These are phyloP conservation scores for Hippolais icterina DNA, from an alignment of 2,113 vertebrate genomes.

Conservation along the genomic window DNA sequence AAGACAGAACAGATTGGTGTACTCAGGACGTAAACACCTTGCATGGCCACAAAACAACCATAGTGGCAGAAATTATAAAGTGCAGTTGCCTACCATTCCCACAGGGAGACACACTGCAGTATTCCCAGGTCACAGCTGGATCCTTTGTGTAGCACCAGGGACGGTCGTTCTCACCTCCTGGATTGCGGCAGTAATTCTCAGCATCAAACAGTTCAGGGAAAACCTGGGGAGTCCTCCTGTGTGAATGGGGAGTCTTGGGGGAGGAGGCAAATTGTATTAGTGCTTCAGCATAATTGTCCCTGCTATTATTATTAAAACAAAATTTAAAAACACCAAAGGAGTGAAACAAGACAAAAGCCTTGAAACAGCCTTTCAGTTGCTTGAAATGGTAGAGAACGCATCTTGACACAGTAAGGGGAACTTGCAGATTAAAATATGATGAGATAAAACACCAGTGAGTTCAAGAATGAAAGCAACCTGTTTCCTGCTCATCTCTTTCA, in stretches of 20 bases:
- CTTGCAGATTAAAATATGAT: neutral
- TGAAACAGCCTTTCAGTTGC: neutral
- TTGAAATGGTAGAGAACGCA: neutral
- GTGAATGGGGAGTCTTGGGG: constrained; percentile 80
- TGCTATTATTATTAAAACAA: neutral
- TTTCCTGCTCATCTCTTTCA: neutral
- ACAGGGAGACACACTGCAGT: constrained; percentile 81
- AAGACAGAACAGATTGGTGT: neutral
- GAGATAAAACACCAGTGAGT: neutral
- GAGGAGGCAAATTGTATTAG: neutral
- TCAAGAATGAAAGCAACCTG: neutral
- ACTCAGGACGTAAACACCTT: neutral
- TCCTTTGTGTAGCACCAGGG: constrained; percentile 89
- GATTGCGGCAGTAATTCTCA: constrained; percentile 87
- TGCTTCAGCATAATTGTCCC: neutral
- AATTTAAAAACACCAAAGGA: neutral
- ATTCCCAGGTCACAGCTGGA: constrained; percentile 85
- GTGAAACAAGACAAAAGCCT: neutral
- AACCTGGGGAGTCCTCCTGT: constrained; percentile 80
- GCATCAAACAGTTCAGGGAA: constrained; percentile 85
- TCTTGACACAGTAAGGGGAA: neutral
- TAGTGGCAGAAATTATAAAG: neutral
- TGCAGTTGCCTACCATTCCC: constrained; percentile 56
- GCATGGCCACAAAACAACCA: neutral
- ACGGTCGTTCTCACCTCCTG: constrained; percentile 82